Evolutionary conservation across 2,888 invertebrate species (phyloP).

Genomic region (Diabrotica balteata): DNA sequence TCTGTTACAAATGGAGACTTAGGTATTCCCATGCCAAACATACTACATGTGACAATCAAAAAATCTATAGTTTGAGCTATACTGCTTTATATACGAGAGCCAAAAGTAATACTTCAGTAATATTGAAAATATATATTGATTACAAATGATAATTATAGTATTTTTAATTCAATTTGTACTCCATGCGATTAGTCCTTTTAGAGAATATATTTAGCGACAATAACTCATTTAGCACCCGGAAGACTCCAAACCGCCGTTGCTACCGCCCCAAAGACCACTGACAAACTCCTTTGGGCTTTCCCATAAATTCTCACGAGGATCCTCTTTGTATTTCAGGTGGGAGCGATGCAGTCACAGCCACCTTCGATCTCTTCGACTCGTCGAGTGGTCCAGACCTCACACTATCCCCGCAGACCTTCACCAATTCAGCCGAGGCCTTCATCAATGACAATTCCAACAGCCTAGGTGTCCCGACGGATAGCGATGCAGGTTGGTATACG

Average conservation of each 20-base stretch:
- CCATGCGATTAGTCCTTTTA: no score
- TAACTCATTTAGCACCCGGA: not conserved
- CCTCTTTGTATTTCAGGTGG: constrained; percentile 47
- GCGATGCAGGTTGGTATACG: constrained; percentile 63
- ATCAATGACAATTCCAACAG: constrained; percentile 72
- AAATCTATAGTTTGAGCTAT: no score
- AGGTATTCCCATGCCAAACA: no score
- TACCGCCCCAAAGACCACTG: constrained; percentile 6
- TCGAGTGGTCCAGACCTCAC: constrained; percentile 68
- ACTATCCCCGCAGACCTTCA: constrained; percentile 69
- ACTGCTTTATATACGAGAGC: no score
- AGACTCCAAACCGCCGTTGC: not conserved
- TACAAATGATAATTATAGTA: no score
- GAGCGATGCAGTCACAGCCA: constrained; percentile 56
- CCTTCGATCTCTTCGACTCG: constrained; percentile 69
- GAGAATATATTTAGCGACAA: no score
- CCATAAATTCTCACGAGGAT: constrained; percentile 20
- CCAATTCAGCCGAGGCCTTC: constrained; percentile 69
- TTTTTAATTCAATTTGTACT: no score
- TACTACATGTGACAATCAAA: no score
- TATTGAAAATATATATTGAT: no score
- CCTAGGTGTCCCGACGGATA: constrained; percentile 67
- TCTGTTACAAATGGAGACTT: no score
- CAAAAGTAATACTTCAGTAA: no score
- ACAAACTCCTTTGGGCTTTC: constrained; percentile 11